phyloP scores from a whole-genome alignment of 1,140 invertebrate species.

The Drosophila neocordata region DNA sequence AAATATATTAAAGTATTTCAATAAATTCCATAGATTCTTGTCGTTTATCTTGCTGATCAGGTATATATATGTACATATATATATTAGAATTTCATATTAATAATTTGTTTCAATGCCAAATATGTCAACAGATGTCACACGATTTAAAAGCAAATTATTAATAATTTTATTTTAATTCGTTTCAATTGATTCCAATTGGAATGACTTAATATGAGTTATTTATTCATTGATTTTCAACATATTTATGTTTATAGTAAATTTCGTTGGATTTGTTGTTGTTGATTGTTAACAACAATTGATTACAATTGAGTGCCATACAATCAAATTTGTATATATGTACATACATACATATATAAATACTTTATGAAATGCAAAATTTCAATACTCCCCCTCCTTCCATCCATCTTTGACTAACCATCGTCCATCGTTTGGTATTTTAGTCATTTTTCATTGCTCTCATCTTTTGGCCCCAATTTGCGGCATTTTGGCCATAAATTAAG shows the following conservation, averaged over 20 bases:
- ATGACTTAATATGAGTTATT: conserved; percentile 10
- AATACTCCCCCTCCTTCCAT: not conserved
- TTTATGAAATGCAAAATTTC: not conserved
- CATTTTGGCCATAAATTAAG: conserved; percentile 53
- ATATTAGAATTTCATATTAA: too few relatives aligned
- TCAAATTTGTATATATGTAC: not conserved
- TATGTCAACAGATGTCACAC: not conserved
- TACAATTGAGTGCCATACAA: conserved; percentile 16
- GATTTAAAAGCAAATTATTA: not conserved
- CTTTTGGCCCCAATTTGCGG: conserved; percentile 2
- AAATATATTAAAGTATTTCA: too few relatives aligned
- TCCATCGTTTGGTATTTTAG: not conserved
- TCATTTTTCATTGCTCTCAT: conserved; percentile 8
- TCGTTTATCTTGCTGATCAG: too few relatives aligned
- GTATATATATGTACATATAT: too few relatives aligned
- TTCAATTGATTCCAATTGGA: not conserved
- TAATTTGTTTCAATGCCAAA: not conserved
- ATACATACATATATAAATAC: not conserved
- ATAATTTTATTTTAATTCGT: not conserved
- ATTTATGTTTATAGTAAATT: conserved; percentile 28
- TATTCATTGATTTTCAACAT: conserved; percentile 24
- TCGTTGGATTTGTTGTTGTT: conserved; percentile 40
- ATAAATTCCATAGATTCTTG: too few relatives aligned
- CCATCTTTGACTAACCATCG: not conserved
- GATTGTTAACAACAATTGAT: conserved; percentile 60